phyloP scores from a whole-genome alignment of 2,797 vertebrate genomes.

The Poeciliopsis gracilis region DNA sequence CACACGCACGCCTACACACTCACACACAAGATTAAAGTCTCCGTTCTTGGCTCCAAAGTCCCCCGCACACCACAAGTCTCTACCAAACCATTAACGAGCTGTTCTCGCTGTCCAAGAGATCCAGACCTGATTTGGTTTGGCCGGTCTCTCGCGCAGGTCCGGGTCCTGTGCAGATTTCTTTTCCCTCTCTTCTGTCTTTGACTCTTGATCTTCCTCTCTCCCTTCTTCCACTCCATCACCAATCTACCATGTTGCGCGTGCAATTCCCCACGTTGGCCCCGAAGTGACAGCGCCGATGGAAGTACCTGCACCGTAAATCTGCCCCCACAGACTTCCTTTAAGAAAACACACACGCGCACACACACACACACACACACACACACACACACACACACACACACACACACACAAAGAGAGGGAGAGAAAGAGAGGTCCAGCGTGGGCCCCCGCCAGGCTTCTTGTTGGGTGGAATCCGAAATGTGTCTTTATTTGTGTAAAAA shows the following conservation, averaged over 20 bases:
- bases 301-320: constrained; percentile 71
- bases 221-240: not conserved
- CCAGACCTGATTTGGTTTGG: constrained; percentile 72
- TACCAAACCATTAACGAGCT: constrained; percentile 75
- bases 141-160: constrained; percentile 55
- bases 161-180: constrained; percentile 61
- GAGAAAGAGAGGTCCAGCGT: constrained; percentile 38
- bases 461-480: constrained; percentile 73
- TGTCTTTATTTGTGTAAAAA: constrained; percentile 82
- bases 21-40: constrained; percentile 58
- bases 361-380: constrained; percentile 52
- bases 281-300: constrained; percentile 72
- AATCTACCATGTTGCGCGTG: constrained; percentile 24
- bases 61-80: constrained; percentile 66
- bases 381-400: constrained; percentile 52
- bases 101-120: constrained; percentile 68
- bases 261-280: constrained; percentile 62
- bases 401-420: constrained; percentile 30
- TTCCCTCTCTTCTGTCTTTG: constrained; percentile 25
- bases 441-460: constrained; percentile 61
- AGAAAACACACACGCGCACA: constrained; percentile 66
- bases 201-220: constrained; percentile 20
- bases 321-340: constrained; percentile 58
- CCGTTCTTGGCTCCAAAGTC: constrained; percentile 53
- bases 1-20: not conserved